phyloP scores from a whole-genome alignment of 2,113 vertebrate genomes.

The Pseudolaguvia tuberculata region DNA sequence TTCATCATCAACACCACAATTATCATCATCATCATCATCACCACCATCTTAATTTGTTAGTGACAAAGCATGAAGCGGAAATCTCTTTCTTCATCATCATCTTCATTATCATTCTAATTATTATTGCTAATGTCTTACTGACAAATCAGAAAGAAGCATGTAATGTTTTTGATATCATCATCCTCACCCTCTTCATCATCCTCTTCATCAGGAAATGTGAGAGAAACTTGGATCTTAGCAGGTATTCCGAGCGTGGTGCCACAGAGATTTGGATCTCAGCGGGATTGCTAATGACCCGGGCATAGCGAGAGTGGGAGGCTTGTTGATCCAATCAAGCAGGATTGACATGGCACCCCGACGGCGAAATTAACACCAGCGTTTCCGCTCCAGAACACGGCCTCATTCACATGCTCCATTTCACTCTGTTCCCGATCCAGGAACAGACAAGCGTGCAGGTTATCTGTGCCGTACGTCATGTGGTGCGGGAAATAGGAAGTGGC shows the following conservation, averaged over 20 bases:
- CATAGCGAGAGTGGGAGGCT: slow-evolving; percentile 30
- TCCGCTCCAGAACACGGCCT: not conserved
- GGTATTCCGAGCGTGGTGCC: not conserved
- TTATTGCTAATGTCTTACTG: too few relatives aligned
- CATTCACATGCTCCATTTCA: not conserved
- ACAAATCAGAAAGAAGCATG: too few relatives aligned
- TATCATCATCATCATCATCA: too few relatives aligned
- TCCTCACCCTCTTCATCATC: too few relatives aligned
- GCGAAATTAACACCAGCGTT: slow-evolving; percentile 25
- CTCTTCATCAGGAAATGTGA: not conserved
- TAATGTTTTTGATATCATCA: too few relatives aligned
- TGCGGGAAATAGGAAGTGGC: too few relatives aligned
- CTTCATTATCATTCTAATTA: not conserved
- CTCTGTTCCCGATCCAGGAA: slow-evolving; percentile 1
- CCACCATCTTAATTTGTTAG: too few relatives aligned
- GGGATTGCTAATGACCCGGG: slow-evolving; percentile 34
- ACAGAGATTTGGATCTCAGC: slow-evolving; percentile 27
- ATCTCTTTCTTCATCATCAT: not conserved
- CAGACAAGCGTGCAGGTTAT: too few relatives aligned
- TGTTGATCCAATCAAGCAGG: slow-evolving; percentile 42
- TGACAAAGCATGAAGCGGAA: too few relatives aligned
- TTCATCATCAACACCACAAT: too few relatives aligned
- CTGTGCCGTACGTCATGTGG: too few relatives aligned
- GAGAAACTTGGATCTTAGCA: not conserved
- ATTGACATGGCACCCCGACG: slow-evolving; percentile 21